Base-by-base conservation (phyloP, 2,113 vertebrate species). In the Psephotus haematonotus region DNA sequence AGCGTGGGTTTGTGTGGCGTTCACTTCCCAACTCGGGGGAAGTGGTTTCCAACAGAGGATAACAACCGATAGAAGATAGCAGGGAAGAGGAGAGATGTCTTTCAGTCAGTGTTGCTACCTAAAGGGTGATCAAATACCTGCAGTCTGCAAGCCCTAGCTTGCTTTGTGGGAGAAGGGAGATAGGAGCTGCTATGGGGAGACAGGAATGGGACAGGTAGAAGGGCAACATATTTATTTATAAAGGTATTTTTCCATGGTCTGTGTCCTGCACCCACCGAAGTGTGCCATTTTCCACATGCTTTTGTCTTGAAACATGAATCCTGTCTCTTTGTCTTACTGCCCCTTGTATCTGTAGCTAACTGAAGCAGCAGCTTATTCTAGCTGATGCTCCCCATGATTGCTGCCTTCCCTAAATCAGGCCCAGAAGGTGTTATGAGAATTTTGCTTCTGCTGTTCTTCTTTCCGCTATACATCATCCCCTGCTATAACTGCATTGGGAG, bases 371-470 rank as follows among this genome's bases (percentile, higher is more conserved):
- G 52, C 37, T 94, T 94, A 84, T 85, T 52, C 46, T 52, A 29
- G 22, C 16, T 75, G 28, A 64, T 86, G 57, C 4, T 72, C 7
- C 29, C 50, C 35, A 29, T 71, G 72, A 49, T 41, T 47, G 8
- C 39, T 57, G 44, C 39, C 47, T 31, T 71, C 65, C 78, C 67
- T 92, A 83, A 94, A 93, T 83, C 59, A 88, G 46, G 23, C 70
- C 79, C 67, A 90, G 75, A 85, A 94, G 37, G 17, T 88, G 20
- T 88, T 49, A 82, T n/a, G 67, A 80, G 65, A 82, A 62, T 88
- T 91, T 77, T 82, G 35, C n/a, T 68, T 88, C 55, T 94, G 64
- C 76, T 95, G 9, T 75, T 94, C 52, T 72, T 81, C 37, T 74
- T n/a, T 63, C 37, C 43, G 8, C 60, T 65, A 28, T 47, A 71